Conservation (phyloP, 1,140 invertebrate species). For the Aphelenchoides besseyi region DNA sequence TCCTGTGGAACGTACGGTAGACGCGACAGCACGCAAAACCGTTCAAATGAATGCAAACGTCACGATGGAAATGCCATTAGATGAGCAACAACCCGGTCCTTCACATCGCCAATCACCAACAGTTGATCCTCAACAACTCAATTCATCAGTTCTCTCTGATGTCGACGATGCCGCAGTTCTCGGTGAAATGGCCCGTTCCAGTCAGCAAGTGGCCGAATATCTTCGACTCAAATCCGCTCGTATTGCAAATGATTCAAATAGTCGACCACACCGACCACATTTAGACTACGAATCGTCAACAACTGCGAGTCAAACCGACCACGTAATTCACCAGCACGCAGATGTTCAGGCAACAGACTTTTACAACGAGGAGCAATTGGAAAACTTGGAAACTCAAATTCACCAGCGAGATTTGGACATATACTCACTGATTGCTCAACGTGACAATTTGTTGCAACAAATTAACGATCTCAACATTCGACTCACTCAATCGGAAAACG, state of each 20-base stretch:
- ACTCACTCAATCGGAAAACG: background rate
- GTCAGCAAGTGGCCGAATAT: background rate
- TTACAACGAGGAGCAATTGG: background rate
- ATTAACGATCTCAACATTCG: background rate
- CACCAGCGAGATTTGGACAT: background rate
- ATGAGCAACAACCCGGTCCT: conserved; percentile 26
- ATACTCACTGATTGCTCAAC: background rate
- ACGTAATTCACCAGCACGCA: background rate
- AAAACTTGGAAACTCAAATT: background rate
- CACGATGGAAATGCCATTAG: background rate
- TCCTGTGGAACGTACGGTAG: background rate
- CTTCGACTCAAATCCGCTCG: background rate
- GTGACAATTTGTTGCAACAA: background rate
- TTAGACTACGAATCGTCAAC: background rate
- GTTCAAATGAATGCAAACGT: background rate
- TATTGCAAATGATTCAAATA: background rate
- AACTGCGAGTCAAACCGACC: background rate
- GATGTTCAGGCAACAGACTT: background rate
- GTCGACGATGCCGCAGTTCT: background rate
- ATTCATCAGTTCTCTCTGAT: background rate
- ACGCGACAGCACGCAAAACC: background rate
- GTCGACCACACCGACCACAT: background rate
- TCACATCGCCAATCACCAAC: conserved; percentile 27
- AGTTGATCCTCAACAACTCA: background rate
- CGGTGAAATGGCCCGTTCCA: background rate